phyloP scores from a whole-genome alignment of 2,797 vertebrate species.

The Limosa lapponica region DNA sequence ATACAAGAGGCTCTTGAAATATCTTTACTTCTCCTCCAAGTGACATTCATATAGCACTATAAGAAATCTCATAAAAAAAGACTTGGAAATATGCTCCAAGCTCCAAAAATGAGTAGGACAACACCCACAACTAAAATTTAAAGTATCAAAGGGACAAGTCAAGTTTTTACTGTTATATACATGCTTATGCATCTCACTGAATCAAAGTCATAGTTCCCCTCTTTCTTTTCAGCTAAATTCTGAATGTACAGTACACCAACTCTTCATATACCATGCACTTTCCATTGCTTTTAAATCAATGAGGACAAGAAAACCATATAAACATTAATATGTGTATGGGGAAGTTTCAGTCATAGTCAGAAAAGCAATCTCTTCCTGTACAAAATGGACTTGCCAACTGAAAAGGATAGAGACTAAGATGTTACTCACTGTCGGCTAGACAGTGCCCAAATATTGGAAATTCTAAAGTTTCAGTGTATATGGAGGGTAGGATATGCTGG shows the following conservation, averaged over 20 bases:
- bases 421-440: not conserved
- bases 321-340: not conserved
- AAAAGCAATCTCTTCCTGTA: not conserved
- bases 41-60: not conserved
- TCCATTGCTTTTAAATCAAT: not conserved
- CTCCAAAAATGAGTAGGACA: not conserved
- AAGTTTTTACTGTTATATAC: not conserved
- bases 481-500: not conserved
- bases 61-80: slow-evolving; percentile 8
- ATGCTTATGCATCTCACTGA: not conserved
- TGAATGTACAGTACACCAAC: not conserved
- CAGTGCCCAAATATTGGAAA: not conserved
- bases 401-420: not conserved
- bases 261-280: not conserved
- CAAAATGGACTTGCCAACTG: not conserved
- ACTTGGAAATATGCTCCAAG: not conserved
- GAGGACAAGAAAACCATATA: not conserved
- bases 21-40: not conserved
- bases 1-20: slow-evolving; percentile 14
- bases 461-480: not conserved
- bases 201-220: not conserved
- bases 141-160: not conserved
- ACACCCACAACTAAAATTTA: not conserved
- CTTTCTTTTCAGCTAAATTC: not conserved
- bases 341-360: not conserved